These are phyloP conservation scores for Tridacna gigas DNA, from an alignment of 2,888 invertebrate species.

Conservation along the genomic window DNA sequence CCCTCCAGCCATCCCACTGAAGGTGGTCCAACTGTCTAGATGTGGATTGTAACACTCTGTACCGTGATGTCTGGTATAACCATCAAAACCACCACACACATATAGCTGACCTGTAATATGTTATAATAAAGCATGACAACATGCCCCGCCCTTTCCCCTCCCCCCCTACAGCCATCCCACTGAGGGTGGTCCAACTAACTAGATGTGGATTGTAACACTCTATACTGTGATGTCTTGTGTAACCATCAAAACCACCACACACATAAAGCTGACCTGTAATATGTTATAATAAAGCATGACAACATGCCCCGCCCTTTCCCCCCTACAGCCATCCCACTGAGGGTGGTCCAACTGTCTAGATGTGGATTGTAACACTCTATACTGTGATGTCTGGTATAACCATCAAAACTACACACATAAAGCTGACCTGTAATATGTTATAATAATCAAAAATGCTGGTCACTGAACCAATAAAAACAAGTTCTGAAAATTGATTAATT, in stretches of 20 bases:
- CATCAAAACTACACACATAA: conserved; percentile 85
- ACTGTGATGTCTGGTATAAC: conserved; percentile 81
- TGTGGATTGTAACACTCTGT: conserved; percentile 83
- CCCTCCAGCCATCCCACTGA: conserved; percentile 79
- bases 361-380: conserved; percentile 83
- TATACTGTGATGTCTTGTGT: too few relatives aligned
- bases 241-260: too few relatives aligned
- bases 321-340: conserved; percentile 79
- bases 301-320: conserved; percentile 84
- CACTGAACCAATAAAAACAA: too few relatives aligned
- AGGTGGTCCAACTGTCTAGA: conserved; percentile 81
- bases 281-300: too few relatives aligned
- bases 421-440: conserved; percentile 79
- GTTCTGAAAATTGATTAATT: too few relatives aligned
- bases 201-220: too few relatives aligned
- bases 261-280: too few relatives aligned
- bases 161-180: too few relatives aligned
- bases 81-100: conserved; percentile 85
- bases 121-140: too few relatives aligned
- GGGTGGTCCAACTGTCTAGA: conserved; percentile 81
- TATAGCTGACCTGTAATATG: conserved; percentile 81
- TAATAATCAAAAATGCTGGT: too few relatives aligned
- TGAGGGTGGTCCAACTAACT: too few relatives aligned
- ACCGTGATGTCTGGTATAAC: conserved; percentile 81
- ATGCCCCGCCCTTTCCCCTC: too few relatives aligned